These are phyloP conservation scores for Tragopan temminckii DNA, from an alignment of 2,797 vertebrate species.

Conservation along the genomic window DNA sequence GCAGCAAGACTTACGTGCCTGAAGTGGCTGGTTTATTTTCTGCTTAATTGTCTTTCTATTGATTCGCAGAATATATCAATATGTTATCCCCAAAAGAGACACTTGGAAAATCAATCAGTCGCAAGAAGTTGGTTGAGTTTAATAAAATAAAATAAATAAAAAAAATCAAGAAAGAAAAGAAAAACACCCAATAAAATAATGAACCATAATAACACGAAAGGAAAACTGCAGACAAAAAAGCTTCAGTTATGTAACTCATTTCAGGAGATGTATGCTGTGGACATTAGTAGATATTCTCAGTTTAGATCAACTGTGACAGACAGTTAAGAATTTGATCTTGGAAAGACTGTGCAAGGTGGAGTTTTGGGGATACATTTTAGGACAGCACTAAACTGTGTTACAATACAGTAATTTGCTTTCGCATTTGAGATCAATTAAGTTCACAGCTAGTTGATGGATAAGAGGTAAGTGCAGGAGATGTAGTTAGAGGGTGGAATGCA, in stretches of 20 bases:
- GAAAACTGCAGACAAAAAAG: fast-evolving
- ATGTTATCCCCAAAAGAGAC: background rate
- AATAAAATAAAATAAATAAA: background rate
- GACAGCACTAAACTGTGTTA: background rate
- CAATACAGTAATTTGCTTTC: background rate
- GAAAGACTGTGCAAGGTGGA: background rate
- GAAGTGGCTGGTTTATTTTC: background rate
- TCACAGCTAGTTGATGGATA: background rate
- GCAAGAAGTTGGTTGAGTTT: background rate
- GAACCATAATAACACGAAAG: background rate
- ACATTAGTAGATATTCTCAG: background rate
- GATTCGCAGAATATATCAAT: background rate
- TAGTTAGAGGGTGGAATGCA: background rate
- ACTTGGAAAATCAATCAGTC: background rate
- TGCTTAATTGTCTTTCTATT: background rate
- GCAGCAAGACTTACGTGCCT: background rate
- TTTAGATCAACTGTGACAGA: background rate
- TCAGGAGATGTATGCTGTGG: background rate
- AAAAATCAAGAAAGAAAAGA: background rate
- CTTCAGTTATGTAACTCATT: background rate
- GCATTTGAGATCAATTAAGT: background rate
- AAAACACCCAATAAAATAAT: background rate
- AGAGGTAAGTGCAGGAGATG: background rate
- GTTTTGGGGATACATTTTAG: background rate
- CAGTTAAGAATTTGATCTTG: fast-evolving